Conservation (phyloP, 1,140 invertebrate species). For the Lordiphosa stackelbergi region DNA sequence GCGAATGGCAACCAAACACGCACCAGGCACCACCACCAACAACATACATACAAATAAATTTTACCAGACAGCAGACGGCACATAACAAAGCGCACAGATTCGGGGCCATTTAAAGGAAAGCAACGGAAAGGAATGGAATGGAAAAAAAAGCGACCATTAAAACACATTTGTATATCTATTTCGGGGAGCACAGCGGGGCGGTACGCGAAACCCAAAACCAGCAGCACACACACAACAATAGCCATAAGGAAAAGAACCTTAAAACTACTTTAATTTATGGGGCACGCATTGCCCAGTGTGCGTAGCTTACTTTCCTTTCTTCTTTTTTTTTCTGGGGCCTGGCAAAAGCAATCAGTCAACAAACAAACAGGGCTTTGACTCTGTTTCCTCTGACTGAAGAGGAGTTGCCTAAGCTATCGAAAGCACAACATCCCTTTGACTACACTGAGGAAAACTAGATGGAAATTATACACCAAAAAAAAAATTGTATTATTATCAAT, state of each 20-base stretch:
- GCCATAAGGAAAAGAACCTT: conserved; percentile 27
- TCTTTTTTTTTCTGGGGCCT: conserved; percentile 18
- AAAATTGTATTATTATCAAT: no score
- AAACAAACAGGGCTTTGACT: conserved; percentile 50
- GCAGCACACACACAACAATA: conserved; percentile 17
- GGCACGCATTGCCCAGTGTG: conserved; percentile 64
- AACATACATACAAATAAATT: conserved; percentile 58
- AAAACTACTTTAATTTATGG: conserved; percentile 75
- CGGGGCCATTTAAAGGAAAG: conserved; percentile 26
- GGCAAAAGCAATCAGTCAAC: conserved; percentile 65
- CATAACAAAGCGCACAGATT: conserved; percentile 72
- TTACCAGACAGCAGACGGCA: conserved; percentile 70
- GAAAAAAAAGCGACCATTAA: conserved; percentile 68
- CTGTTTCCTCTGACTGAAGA: conserved; percentile 17
- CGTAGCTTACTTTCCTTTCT: background rate
- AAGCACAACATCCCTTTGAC: no score
- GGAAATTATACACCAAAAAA: no score
- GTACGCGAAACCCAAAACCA: conserved; percentile 29
- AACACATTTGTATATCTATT: conserved; percentile 75
- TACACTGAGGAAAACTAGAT: no score
- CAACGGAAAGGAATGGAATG: conserved; percentile 27
- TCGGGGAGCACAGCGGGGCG: conserved; percentile 28
- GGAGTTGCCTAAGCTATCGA: no score
- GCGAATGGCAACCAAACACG: conserved; percentile 65
- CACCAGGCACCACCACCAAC: conserved; percentile 35